Evolutionary conservation across 2,113 vertebrate genomes (phyloP).

Genomic region (Chloropsis cyanopogon): DNA sequence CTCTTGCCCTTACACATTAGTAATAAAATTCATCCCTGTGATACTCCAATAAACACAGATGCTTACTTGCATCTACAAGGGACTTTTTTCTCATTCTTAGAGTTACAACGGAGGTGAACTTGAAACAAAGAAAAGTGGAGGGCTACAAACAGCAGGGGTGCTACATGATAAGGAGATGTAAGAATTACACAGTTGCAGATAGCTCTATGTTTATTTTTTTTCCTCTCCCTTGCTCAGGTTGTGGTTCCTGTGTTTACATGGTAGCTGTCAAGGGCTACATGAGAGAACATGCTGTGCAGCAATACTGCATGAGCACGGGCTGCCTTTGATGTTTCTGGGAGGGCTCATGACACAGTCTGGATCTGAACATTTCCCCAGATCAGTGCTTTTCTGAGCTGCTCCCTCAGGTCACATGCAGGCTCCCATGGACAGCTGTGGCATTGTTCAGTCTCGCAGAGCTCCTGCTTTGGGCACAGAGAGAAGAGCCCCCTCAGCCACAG

Average conservation of each 20-base stretch:
- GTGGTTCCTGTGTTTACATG: neutral
- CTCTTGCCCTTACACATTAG: neutral
- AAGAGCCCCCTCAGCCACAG: neutral
- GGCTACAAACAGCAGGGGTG: neutral
- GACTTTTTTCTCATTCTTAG: neutral
- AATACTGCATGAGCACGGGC: rapidly evolving
- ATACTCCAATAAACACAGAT: neutral
- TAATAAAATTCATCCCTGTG: neutral
- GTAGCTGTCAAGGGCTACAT: neutral
- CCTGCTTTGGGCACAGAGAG: neutral
- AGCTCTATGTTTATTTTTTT: neutral
- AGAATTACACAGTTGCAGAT: neutral
- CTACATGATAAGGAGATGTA: neutral
- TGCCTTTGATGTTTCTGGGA: neutral
- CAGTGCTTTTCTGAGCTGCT: neutral
- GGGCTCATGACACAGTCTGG: neutral
- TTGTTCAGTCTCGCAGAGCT: rapidly evolving
- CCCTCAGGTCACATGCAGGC: neutral
- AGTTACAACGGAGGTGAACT: neutral
- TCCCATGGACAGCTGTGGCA: neutral
- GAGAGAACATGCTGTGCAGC: neutral
- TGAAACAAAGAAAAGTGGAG: neutral
- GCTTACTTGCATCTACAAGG: neutral
- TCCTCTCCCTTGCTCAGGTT: neutral
- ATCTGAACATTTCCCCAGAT: neutral